Evolutionary conservation across 2,797 vertebrate species (phyloP).

Genomic region (Siniperca obscura): DNA sequence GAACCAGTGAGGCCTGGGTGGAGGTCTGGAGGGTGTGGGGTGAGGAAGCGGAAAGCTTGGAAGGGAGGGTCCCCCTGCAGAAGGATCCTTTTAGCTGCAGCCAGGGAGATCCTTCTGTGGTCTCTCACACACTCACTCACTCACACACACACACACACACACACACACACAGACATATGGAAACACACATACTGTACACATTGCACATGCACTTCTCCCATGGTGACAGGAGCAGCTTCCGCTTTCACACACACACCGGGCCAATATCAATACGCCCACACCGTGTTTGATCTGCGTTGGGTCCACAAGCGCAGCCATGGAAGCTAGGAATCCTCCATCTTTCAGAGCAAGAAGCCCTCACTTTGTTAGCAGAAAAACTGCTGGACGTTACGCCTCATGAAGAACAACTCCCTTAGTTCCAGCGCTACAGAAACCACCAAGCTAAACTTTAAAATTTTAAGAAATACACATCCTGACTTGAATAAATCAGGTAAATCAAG

Average conservation of each 20-base stretch:
- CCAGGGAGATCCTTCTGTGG: slow-evolving; percentile 56
- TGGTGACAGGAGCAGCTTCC: slow-evolving; percentile 70
- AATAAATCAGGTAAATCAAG: slow-evolving; percentile 9
- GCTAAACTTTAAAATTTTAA: background rate
- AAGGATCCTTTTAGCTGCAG: slow-evolving; percentile 57
- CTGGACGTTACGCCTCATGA: slow-evolving; percentile 26
- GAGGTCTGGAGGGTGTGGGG: slow-evolving; percentile 64
- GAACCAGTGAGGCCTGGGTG: slow-evolving; percentile 65
- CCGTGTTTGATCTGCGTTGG: slow-evolving; percentile 65
- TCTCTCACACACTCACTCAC: slow-evolving; percentile 40
- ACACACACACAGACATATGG: slow-evolving; percentile 33
- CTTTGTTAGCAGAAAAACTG: slow-evolving; percentile 31
- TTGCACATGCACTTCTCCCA: slow-evolving; percentile 31
- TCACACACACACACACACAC: slow-evolving; percentile 36
- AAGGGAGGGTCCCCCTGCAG: slow-evolving; percentile 58
- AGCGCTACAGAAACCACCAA: background rate
- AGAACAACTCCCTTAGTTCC: slow-evolving; percentile 12
- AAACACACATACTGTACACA: slow-evolving; percentile 45
- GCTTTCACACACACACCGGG: slow-evolving; percentile 53
- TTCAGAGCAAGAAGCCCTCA: background rate
- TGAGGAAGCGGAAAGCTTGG: slow-evolving; percentile 69
- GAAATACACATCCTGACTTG: background rate
- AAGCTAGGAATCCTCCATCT: slow-evolving; percentile 3
- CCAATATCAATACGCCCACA: slow-evolving; percentile 71
- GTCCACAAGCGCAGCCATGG: slow-evolving; percentile 5